phyloP scores from a whole-genome alignment of 2,888 invertebrate genomes.

The Chymomyza amoena region DNA sequence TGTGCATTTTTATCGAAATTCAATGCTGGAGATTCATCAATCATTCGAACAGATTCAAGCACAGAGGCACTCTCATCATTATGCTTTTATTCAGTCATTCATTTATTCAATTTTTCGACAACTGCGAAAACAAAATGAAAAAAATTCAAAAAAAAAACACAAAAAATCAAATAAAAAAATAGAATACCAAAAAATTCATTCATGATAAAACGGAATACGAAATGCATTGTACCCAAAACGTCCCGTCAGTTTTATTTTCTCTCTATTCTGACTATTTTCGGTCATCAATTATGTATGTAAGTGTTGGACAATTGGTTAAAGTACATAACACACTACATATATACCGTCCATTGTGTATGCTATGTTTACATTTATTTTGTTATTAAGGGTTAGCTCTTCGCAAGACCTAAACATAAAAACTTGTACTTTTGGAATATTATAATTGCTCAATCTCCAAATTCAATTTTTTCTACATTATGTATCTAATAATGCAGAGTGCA shows the following conservation, averaged over 20 bases:
- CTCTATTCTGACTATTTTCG: constrained; percentile 8
- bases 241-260: constrained; percentile 10
- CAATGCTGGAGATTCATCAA: constrained; percentile 8
- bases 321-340: not conserved
- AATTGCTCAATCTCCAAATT: constrained; percentile 12
- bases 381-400: too few relatives aligned
- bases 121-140: not conserved
- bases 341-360: too few relatives aligned
- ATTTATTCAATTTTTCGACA: not conserved
- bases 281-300: constrained; percentile 43
- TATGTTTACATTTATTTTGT: too few relatives aligned
- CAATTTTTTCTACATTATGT: too few relatives aligned
- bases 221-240: constrained; percentile 23
- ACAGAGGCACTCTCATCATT: not conserved
- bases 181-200: constrained; percentile 25
- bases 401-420: not conserved
- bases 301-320: not conserved
- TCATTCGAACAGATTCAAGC: constrained; percentile 2
- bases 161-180: constrained; percentile 18
- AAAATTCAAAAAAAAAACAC: not conserved
- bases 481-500: not conserved
- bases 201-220: constrained; percentile 33
- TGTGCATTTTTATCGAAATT: not conserved
- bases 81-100: not conserved
- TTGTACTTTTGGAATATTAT: constrained; percentile 20